Evolutionary conservation across 2,113 vertebrate species (phyloP), one percentile per base, ranked within the genome.

Genomic region (Gadus chalcogrammus): DNA sequence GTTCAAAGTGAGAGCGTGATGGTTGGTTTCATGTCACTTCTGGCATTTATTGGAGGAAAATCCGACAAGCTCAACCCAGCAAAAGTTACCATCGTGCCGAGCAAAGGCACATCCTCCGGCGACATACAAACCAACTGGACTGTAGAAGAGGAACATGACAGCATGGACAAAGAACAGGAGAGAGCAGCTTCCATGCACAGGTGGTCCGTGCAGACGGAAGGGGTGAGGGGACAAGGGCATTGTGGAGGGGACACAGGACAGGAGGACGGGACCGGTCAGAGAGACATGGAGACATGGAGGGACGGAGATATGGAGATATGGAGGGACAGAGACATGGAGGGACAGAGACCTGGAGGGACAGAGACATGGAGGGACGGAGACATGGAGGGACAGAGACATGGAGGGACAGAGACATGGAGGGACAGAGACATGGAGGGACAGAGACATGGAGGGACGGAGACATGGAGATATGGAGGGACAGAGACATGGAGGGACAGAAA

Each of bases 101-200:
- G 64, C 3, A 6, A 15, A 15, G 17, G 15, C 38, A 35, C 69
- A 17, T 6, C 15, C 24, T 3, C 24, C 24, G 17, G 68, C 66
- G 56, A 53, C 28, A 71, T 13, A 48, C 53, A 67, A 72, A 16
- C 61, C 38, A 24, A 61, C 11, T 35, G 28, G 56, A 72, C 5
- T 58, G 31, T 18, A 13, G 65, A 77, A 2, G 42, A 48, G 42
- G 42, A 48, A 13, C 8, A 48, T 48, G 42, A 48, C 42, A 48
- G 42, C 42, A 13, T 48, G 11, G 42, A 48, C 8, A 48, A 48
- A 15, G 80, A 73, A 83, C 18, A 63, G 12, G 17, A 27, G 56
- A 71, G 69, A 76, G 56, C 5, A 63, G 60, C 53, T 68, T 71
- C 74, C 85, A 80, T 88, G 87, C 87, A 79, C 13, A 56, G 1